These are phyloP conservation scores for Trissolcus basalis DNA, from an alignment of 1,140 invertebrate genomes.

Conservation along the genomic window DNA sequence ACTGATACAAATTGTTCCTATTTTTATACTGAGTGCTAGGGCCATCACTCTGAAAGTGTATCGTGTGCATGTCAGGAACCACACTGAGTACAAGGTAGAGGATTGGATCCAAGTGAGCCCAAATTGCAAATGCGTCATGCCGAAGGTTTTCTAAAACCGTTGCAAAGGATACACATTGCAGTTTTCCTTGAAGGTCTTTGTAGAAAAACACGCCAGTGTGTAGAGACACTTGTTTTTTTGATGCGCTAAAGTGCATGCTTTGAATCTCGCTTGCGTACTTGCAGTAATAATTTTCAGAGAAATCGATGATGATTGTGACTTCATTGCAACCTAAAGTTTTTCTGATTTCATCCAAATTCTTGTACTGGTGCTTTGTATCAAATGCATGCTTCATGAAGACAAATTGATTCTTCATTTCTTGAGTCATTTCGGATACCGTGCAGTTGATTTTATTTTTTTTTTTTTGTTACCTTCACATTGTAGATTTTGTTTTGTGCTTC, in stretches of 20 bases:
- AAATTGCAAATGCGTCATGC: conserved; percentile 12
- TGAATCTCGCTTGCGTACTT: conserved; percentile 29
- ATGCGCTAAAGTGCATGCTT: conserved; percentile 27
- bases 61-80: conserved; percentile 19
- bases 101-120: conserved; percentile 14
- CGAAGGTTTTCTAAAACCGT: conserved; percentile 12
- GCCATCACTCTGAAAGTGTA: too few species aligned
- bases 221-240: conserved; percentile 24
- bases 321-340: conserved; percentile 3
- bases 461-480: conserved; percentile 20
- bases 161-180: conserved; percentile 3
- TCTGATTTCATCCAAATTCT: conserved; percentile 5
- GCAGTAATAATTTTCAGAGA: conserved; percentile 27
- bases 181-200: conserved; percentile 7
- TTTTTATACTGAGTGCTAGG: conserved; percentile 47
- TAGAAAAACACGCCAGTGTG: conserved; percentile 19
- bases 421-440: conserved; percentile 9
- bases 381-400: conserved; percentile 14
- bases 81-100: conserved; percentile 6
- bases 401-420: conserved; percentile 4
- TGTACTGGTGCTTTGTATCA: conserved; percentile 16
- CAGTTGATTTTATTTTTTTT: conserved; percentile 14
- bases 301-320: conserved; percentile 18
- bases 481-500: conserved; percentile 6
- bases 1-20: conserved; percentile 4